Evolutionary conservation across 2,888 invertebrate genomes (phyloP).

Genomic region (Celastrina argiolus): DNA sequence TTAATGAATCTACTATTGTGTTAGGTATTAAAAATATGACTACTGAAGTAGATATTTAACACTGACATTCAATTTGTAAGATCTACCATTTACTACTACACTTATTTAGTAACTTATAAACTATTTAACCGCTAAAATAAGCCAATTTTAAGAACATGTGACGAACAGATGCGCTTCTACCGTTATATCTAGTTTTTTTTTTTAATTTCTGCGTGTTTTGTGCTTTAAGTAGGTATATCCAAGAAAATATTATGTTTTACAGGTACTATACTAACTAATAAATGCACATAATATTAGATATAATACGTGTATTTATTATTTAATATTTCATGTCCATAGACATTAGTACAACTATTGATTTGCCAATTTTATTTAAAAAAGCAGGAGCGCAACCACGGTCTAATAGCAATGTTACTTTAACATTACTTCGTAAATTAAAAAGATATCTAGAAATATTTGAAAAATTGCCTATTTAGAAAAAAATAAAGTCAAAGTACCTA

Average conservation of each 20-base stretch:
- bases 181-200: neutral
- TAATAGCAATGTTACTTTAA: too few species aligned
- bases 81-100: neutral
- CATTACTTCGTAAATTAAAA: too few species aligned
- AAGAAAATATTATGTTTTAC: neutral
- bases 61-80: neutral
- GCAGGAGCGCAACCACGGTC: too few species aligned
- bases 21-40: neutral
- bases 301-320: neutral
- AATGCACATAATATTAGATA: neutral
- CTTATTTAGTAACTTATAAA: neutral
- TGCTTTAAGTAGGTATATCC: neutral
- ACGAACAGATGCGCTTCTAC: neutral
- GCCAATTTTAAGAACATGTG: neutral
- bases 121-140: neutral
- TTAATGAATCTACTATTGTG: neutral
- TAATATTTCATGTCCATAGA: neutral
- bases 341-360: neutral
- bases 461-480: too few species aligned
- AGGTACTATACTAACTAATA: neutral
- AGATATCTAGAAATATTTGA: too few species aligned
- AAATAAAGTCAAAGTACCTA: too few species aligned
- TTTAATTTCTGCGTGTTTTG: too few species aligned
- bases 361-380: neutral
- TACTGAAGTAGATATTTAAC: neutral